phyloP scores from a whole-genome alignment of 2,888 invertebrate genomes.

The Cryptocephalus primarius region DNA sequence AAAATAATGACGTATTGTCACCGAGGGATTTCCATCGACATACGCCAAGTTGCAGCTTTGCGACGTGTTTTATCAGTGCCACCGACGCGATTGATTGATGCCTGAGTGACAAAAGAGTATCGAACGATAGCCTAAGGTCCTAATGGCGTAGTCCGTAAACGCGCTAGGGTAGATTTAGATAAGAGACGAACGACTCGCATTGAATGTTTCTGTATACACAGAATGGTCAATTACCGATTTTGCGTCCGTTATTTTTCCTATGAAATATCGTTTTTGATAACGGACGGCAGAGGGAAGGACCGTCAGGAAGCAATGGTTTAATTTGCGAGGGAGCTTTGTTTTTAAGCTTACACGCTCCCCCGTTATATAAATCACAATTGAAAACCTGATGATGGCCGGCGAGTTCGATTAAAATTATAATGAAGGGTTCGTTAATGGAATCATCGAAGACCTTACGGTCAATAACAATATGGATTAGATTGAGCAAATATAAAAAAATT shows the following conservation, averaged over 20 bases:
- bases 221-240: conserved; percentile 5
- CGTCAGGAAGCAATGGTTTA: conserved; percentile 1
- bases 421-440: no score
- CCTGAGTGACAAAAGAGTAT: conserved; percentile 3
- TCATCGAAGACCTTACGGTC: no score
- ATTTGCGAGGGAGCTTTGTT: not conserved
- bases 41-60: not conserved
- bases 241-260: not conserved
- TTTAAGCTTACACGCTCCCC: not conserved
- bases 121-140: conserved; percentile 1
- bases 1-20: conserved; percentile 1
- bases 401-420: no score
- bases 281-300: not conserved
- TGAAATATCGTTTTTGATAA: not conserved
- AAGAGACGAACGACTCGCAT: conserved; percentile 2
- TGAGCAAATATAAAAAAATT: no score
- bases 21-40: conserved; percentile 1
- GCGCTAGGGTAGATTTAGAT: conserved; percentile 3
- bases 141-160: not conserved
- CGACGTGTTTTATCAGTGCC: conserved; percentile 1
- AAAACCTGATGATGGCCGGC: no score
- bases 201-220: conserved; percentile 3
- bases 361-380: conserved; percentile 1
- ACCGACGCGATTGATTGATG: conserved; percentile 2
- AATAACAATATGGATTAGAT: no score